These are phyloP conservation scores for Variabilichromis moorii DNA, from an alignment of 2,113 vertebrate species.

Conservation along the genomic window DNA sequence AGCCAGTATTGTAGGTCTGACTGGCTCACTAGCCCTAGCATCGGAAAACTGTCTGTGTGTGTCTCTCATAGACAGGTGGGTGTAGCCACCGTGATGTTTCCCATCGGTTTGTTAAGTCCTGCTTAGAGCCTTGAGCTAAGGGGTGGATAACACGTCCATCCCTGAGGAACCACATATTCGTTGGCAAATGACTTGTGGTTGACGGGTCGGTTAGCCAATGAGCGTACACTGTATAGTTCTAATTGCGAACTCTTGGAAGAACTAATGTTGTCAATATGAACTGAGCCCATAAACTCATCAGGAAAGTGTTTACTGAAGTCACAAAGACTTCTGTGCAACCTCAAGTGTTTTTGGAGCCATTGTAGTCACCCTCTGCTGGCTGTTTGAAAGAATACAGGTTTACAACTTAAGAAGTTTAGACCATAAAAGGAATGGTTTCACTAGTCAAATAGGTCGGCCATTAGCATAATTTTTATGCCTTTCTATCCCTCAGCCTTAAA, in stretches of 20 bases:
- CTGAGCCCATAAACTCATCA: background rate
- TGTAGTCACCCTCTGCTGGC: background rate
- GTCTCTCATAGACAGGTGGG: background rate
- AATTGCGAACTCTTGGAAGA: background rate
- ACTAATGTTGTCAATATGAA: background rate
- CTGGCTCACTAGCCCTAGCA: background rate
- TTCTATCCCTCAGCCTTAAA: background rate
- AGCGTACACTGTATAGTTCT: background rate
- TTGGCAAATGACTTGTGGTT: background rate
- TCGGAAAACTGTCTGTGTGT: background rate
- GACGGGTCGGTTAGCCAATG: background rate
- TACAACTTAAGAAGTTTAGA: background rate
- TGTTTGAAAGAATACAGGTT: background rate
- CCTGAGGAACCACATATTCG: background rate
- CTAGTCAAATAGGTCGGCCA: background rate
- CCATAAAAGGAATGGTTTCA: background rate
- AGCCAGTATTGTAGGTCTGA: background rate
- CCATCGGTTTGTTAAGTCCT: background rate
- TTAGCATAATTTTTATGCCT: background rate
- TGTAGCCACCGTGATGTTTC: background rate
- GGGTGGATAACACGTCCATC: background rate
- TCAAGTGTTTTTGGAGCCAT: background rate
- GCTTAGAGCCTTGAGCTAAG: background rate
- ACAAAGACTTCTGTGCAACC: background rate
- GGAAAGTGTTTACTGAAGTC: background rate